Percentiles rank a stretch among this genome's conserved stretches.
These are phyloP conservation scores for Lepidurus couesii DNA, from an alignment of 1,140 invertebrate genomes.

Conservation along the genomic window DNA sequence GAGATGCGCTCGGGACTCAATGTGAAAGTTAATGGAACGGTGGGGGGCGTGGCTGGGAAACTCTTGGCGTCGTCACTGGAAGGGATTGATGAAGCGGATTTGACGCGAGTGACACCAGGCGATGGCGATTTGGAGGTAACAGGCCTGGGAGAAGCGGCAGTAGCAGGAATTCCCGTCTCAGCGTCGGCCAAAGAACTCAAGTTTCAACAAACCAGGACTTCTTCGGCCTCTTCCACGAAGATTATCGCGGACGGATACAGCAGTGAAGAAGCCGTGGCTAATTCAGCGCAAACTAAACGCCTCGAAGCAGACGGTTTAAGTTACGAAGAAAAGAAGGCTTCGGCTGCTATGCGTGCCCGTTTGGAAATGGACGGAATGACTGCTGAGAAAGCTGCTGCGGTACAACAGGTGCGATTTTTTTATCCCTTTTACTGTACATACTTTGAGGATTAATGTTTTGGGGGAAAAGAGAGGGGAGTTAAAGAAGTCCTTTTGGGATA, in stretches of 20 bases:
- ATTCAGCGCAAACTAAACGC: conserved; percentile 68
- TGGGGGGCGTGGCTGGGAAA: conserved; percentile 38
- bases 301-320: conserved; percentile 71
- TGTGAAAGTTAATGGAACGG: conserved; percentile 24
- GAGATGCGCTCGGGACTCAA: conserved; percentile 57
- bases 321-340: conserved; percentile 63
- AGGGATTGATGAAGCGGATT: neutral
- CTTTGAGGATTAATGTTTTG: neutral
- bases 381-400: conserved; percentile 65
- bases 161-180: neutral
- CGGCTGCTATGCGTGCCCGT: conserved; percentile 53
- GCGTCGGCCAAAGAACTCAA: conserved; percentile 52
- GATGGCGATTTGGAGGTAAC: conserved; percentile 39
- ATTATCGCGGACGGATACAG: conserved; percentile 64
- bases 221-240: conserved; percentile 70
- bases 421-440: neutral
- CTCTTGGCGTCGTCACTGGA: conserved; percentile 43
- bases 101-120: neutral
- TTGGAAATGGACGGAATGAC: conserved; percentile 68
- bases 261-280: conserved; percentile 64
- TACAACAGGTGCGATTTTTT: conserved; percentile 56
- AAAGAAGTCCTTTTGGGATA: neutral
- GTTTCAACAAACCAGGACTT: conserved; percentile 70
- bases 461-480: neutral
- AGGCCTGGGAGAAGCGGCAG: conserved; percentile 38